A percentile compares a stretch with the other conserved stretches of the same genome.
phyloP scores from a whole-genome alignment of 2,888 invertebrate species.

The Ommatoiulus sabulosus region DNA sequence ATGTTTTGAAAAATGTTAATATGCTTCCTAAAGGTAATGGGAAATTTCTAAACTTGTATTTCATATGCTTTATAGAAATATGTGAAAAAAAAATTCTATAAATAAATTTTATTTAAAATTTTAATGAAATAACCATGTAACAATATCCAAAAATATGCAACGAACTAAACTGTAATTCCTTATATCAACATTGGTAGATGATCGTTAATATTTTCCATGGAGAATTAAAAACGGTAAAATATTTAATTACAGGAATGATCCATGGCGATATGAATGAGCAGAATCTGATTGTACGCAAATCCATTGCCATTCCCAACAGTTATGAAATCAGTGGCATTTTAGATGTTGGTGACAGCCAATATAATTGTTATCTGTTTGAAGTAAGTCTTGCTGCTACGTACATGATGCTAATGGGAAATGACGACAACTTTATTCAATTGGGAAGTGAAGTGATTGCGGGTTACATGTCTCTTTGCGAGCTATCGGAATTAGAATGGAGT shows the following conservation, averaged over 20 bases:
- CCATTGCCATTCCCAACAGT: background rate
- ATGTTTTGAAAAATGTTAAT: constrained; percentile 73
- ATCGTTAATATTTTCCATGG: too few species aligned
- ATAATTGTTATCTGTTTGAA: constrained; percentile 81
- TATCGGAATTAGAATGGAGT: constrained; percentile 75
- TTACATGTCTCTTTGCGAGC: constrained; percentile 74
- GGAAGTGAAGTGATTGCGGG: constrained; percentile 78
- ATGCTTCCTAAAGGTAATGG: constrained; percentile 74
- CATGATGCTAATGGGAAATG: constrained; percentile 78
- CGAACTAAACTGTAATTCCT: too few species aligned
- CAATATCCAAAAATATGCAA: too few species aligned
- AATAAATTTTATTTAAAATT: too few species aligned
- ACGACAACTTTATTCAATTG: constrained; percentile 67
- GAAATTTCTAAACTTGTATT: constrained; percentile 49
- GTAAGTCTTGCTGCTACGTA: constrained; percentile 85
- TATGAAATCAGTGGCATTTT: constrained; percentile 74
- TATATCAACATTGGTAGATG: too few species aligned
- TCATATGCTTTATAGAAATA: constrained; percentile 40
- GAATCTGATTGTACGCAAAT: constrained; percentile 51
- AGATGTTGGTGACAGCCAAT: constrained; percentile 87
- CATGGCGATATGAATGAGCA: constrained; percentile 93
- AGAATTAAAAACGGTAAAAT: background rate
- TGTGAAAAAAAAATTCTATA: background rate
- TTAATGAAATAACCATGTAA: too few species aligned
- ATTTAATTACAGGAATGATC: constrained; percentile 72